These are phyloP conservation scores for Carcina quercana DNA, from an alignment of 2,888 invertebrate species.

Conservation along the genomic window DNA sequence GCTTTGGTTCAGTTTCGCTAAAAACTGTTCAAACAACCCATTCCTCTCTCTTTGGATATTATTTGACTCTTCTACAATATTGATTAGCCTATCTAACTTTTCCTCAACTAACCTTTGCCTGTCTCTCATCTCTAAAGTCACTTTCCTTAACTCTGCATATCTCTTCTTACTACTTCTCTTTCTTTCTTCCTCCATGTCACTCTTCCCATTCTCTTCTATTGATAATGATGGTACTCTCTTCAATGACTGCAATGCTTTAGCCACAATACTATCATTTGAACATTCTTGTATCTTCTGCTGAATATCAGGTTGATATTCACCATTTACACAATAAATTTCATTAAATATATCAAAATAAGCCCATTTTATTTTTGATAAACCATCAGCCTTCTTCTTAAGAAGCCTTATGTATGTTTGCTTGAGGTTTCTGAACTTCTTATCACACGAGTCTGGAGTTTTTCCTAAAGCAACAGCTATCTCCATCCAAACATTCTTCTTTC, in stretches of 20 bases:
- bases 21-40: slow-evolving; percentile 53
- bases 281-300: slow-evolving; percentile 51
- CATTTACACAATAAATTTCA: slow-evolving; percentile 52
- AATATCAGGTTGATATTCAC: slow-evolving; percentile 57
- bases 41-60: slow-evolving; percentile 60
- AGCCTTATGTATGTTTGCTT: slow-evolving; percentile 60
- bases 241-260: slow-evolving; percentile 49
- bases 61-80: slow-evolving; percentile 64
- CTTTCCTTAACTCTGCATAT: slow-evolving; percentile 51
- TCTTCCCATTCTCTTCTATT: slow-evolving; percentile 28
- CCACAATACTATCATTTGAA: slow-evolving; percentile 43
- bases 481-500: slow-evolving; percentile 60
- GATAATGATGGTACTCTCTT: slow-evolving; percentile 25
- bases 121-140: slow-evolving; percentile 55
- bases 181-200: slow-evolving; percentile 37
- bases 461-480: slow-evolving; percentile 50
- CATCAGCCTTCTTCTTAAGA: slow-evolving; percentile 48
- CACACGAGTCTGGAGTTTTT: slow-evolving; percentile 56
- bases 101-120: slow-evolving; percentile 58
- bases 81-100: slow-evolving; percentile 59
- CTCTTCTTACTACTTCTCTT: slow-evolving; percentile 41
- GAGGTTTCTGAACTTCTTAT: slow-evolving; percentile 62
- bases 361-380: slow-evolving; percentile 50
- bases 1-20: slow-evolving; percentile 40
- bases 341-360: slow-evolving; percentile 62